Conservation (phyloP, 2,888 invertebrate species). For the Nasonovia ribisnigri region DNA sequence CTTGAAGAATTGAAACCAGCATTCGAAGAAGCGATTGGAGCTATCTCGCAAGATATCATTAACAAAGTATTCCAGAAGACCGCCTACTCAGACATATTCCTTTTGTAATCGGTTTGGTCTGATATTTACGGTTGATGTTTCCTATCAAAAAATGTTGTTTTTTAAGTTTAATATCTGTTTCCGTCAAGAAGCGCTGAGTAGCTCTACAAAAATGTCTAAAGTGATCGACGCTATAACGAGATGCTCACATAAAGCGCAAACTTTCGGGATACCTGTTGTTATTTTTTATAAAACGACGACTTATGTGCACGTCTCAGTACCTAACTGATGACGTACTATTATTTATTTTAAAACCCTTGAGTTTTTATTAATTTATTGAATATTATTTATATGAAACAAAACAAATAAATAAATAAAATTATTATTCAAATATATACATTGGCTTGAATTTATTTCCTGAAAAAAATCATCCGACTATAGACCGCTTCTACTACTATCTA, state of each 20-base stretch:
- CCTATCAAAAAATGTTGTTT: conserved; percentile 41
- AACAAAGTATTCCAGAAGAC: conserved; percentile 69
- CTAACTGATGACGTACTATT: conserved; percentile 37
- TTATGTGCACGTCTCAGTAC: conserved; percentile 6
- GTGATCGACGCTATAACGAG: conserved; percentile 64
- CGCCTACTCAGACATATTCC: conserved; percentile 66
- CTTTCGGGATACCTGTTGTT: conserved; percentile 4
- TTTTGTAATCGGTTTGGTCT: conserved; percentile 25
- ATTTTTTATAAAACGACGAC: conserved; percentile 17
- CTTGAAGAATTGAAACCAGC: conserved; percentile 70
- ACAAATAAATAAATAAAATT: conserved; percentile 39
- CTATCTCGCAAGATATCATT: conserved; percentile 69
- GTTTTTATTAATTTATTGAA: conserved; percentile 44
- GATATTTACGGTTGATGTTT: conserved; percentile 32
- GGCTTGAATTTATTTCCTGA: conserved; percentile 35
- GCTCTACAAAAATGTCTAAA: conserved; percentile 57
- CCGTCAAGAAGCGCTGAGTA: conserved; percentile 42
- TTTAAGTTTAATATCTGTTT: background rate
- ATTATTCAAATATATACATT: background rate
- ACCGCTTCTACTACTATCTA: background rate
- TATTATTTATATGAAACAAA: conserved; percentile 46
- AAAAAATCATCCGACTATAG: background rate
- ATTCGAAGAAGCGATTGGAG: conserved; percentile 69
- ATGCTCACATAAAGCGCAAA: conserved; percentile 42
- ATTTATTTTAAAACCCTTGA: conserved; percentile 28